Evolutionary conservation across 2,113 vertebrate genomes (phyloP).

Genomic region (Aldabrachelys gigantea): DNA sequence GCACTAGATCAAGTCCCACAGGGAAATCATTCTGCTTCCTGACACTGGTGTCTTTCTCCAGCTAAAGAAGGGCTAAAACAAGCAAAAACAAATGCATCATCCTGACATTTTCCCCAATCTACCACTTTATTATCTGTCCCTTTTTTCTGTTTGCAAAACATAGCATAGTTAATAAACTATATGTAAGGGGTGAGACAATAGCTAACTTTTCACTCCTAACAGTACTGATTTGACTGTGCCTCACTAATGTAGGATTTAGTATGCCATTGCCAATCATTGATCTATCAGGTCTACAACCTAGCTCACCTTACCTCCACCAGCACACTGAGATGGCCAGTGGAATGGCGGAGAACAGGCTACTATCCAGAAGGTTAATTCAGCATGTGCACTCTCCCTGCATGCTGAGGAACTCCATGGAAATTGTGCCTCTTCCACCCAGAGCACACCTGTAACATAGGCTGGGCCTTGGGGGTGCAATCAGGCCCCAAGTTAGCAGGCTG

Average conservation of each 20-base stretch:
- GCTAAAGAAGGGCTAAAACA: constrained; percentile 25
- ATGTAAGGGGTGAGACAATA: background rate
- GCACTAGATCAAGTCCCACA: background rate
- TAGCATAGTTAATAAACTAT: background rate
- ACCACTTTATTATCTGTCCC: constrained; percentile 24
- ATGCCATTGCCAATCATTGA: background rate
- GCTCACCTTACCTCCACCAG: background rate
- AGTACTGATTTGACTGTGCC: background rate
- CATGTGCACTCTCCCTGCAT: background rate
- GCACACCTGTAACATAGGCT: accelerated
- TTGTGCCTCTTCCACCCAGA: background rate
- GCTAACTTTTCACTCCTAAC: background rate
- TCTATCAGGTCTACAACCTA: background rate
- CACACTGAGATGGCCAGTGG: background rate
- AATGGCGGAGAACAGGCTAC: accelerated
- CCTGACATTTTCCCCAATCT: background rate
- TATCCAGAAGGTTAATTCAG: background rate
- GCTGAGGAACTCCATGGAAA: background rate
- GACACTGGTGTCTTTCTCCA: background rate
- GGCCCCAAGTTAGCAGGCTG: background rate
- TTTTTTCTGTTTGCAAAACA: constrained; percentile 10
- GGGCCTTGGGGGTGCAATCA: background rate
- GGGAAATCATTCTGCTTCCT: constrained; percentile 1
- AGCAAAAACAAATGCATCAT: constrained; percentile 11
- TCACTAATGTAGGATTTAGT: background rate